Evolutionary conservation across 2,888 invertebrate species (phyloP), one percentile per base, ranked within the genome.

Genomic region (Drosophila hawaiiensis): DNA sequence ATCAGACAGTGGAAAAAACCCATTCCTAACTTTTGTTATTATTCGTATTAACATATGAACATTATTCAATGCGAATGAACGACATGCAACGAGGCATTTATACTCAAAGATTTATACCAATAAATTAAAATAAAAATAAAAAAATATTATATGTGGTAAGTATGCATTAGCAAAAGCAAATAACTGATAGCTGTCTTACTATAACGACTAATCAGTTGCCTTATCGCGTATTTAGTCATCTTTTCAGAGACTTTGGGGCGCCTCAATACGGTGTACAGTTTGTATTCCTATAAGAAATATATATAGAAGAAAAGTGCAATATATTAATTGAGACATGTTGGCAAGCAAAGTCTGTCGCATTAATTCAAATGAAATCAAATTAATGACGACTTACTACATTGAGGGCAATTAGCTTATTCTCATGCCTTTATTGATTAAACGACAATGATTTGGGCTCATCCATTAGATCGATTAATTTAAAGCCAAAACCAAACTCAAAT

Each of bases 241-340:
- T 59, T 54, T 55, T 55, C 6, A 22, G 73, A 73, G 71, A 71
- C 65, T n/a, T 33, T 16, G 1, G 1, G 71, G 71, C 41, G 73
- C 71, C 73, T 60, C n/a, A 60, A 41, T 29, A 29, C 33, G 22
- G 53, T 25, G 22, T 31, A 52, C 9, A 52, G 22, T 43, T 50
- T 37, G 3, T 14, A 7, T 14, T 22, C 14, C 7, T 47, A 7
- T 22, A 16, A 14, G 5, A 29, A 35, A 22, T 60, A 59, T 49
- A 60, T 31, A 16, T 61, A 55, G 22, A 59, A 35, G 14, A 47
- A 56, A 54, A 49, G 16, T 22, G 41, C 29, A 33, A 31, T 49
- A 47, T n/a, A 65, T 66, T 56, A 37, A 28, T 52, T 37, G 35
- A 37, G 67, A 68, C 62, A 62, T 29, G 29, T 61, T 55, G 58